Conservation (phyloP, 2,113 vertebrate species). For the Hucho hucho region DNA sequence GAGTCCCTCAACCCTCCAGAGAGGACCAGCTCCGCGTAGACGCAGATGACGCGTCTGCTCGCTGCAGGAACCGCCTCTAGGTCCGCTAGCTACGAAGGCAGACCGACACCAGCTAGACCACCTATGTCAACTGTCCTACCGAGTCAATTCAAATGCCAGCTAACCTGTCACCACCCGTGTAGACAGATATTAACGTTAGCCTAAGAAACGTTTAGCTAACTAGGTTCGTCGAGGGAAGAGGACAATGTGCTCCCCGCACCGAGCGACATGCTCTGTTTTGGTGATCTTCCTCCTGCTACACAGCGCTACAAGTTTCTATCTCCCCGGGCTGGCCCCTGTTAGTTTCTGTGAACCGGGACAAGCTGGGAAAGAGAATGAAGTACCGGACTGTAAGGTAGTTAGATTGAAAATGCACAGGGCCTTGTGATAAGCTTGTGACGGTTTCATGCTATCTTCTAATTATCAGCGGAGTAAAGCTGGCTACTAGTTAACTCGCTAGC, state of each 20-base stretch:
- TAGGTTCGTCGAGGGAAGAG: not conserved
- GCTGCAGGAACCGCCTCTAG: conserved; percentile 21
- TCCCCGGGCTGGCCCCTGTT: conserved; percentile 89
- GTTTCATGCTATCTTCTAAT: not conserved
- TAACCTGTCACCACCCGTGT: conserved; percentile 7
- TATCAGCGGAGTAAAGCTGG: not conserved
- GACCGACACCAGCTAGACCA: not conserved
- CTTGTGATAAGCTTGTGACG: not conserved
- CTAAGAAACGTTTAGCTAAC: no score
- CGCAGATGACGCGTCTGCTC: conserved; percentile 7
- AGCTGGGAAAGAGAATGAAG: conserved; percentile 43
- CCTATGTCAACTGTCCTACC: conserved; percentile 17
- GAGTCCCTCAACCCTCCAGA: conserved; percentile 40
- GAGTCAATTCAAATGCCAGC: conserved; percentile 12
- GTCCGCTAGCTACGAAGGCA: conserved; percentile 4
- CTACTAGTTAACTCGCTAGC: not conserved
- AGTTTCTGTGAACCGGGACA: conserved; percentile 81
- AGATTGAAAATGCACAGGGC: not conserved
- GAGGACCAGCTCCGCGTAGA: not conserved
- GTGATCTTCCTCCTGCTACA: conserved; percentile 33
- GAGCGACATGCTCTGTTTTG: conserved; percentile 35
- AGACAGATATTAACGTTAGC: conserved; percentile 13
- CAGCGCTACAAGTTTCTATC: conserved; percentile 75
- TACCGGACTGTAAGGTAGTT: conserved; percentile 83
- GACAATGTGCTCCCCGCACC: conserved; percentile 6